Base-by-base conservation (phyloP, 1,140 invertebrate genomes). In the Cataglyphis hispanica region DNA sequence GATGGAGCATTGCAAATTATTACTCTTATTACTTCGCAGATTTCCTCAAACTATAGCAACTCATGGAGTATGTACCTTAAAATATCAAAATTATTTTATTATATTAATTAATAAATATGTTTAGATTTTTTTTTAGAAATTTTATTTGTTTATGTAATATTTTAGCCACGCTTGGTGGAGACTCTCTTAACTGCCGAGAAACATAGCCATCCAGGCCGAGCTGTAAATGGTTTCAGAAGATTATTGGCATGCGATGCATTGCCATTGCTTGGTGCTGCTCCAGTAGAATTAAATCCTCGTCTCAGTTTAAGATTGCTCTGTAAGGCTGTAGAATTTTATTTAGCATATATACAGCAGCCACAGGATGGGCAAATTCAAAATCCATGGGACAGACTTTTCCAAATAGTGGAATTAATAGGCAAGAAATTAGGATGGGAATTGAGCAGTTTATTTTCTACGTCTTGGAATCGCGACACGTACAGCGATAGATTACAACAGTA, bases 1-100 rank as follows among this genome's bases (percentile, higher is more conserved):
- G 34, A 97, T 98, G 96, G 98, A 98, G 92, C 97, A 98, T 93
- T 98, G 98, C 93, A 96, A 97, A 88, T 94, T 98, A 64, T 94
- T 98, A 61, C 95, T 98, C 40, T 92, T 98, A 58, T 95, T 98
- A 70, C 95, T 98, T 64, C 97, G 97, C 89, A 96, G 97, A 91
- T 98, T 98, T 95, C 98, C 98, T 53, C 97, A 97, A 91, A 96
- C 97, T n/a, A 96, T 97, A 19, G 92, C 96, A 22, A 96, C 96
- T 61, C 97, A 98, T 93, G 98, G 97, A 53, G 97, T 98, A 95
- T 95, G 95, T 88, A 90, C 46, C n/a, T 88, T 16, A 5, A 78
- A 27, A 34, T 34, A 43, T 6, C 10, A 19, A 50, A 46, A 50
- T 50, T 50, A 10, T 50, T 50, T 50, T 50, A 50, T 16, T 46